These are phyloP conservation scores for Podocnemis expansa DNA, from an alignment of 2,113 vertebrate species.

Conservation along the genomic window DNA sequence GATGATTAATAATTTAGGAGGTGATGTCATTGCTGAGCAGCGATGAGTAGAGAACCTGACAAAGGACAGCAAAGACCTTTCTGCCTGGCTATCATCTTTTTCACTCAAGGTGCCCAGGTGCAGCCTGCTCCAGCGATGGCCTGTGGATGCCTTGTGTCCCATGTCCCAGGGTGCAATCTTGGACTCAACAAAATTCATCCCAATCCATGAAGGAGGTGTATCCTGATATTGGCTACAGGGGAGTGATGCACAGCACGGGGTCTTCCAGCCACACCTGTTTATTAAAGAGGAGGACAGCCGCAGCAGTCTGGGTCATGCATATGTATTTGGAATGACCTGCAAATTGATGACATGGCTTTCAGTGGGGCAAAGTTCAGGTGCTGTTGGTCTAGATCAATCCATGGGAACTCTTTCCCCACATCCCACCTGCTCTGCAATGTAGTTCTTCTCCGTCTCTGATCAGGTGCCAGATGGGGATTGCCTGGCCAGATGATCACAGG, in stretches of 20 bases:
- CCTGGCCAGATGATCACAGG: background rate
- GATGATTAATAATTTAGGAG: constrained; percentile 67
- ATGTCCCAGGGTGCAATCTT: background rate
- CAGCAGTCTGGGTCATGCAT: background rate
- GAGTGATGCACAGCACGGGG: background rate
- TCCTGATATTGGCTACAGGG: background rate
- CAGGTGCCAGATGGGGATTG: background rate
- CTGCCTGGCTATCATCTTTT: background rate
- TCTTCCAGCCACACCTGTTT: background rate
- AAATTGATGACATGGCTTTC: background rate
- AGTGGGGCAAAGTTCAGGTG: background rate
- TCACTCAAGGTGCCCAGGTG: rapidly evolving
- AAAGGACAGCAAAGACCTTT: background rate
- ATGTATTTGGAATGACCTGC: background rate
- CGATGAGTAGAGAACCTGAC: background rate
- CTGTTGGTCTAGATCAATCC: background rate
- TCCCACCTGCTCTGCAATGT: background rate
- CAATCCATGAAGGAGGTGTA: background rate
- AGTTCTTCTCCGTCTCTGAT: background rate
- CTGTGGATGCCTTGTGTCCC: background rate
- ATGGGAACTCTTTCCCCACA: background rate
- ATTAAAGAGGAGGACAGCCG: background rate
- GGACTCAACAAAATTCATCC: rapidly evolving
- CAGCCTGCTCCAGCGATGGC: background rate
- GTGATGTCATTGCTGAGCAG: background rate